Base-by-base conservation (phyloP, 1,140 invertebrate genomes). In the Vollenhovia emeryi region DNA sequence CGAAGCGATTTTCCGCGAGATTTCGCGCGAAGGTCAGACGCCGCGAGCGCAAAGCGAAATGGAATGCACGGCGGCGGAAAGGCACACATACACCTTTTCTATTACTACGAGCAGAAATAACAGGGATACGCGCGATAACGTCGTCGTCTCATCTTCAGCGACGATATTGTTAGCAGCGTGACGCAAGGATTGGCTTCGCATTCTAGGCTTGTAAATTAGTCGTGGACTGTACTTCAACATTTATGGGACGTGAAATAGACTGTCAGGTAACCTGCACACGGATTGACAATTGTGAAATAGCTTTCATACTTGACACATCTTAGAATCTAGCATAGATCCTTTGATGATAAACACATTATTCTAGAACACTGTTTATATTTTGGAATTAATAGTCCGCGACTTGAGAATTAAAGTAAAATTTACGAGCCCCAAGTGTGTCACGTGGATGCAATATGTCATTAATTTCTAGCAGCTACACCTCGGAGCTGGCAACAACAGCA, bases 241-340 rank as follows among this genome's bases (percentile, higher is more conserved):
- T 71, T 73, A 82, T 82, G 66, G 68, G 78, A 73, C 66, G 66
- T 82, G 66, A 82, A 82, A 71, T 82, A 24, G 36, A 71, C 18
- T 73, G 50, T 45, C 50, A 30, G 36, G 48, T 33, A 27, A 13
- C 13, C 45, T 59, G 21, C 43, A 24, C n/a, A 18, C n/a, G 24
- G 21, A 82, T 82, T 82, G 27, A 73, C 59, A 76, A 84, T 64
- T 76, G 55, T 11, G 33, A 84, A 76, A 84, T 60, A 48, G 33
- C 30, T 60, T 84, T 60, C 45, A 74, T 74, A 60, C 30, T 36
- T 80, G 24, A 30, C 9, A 21, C 11, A 52, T 33, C 18, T 60
- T 18, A 43, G 27, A 45, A 68, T 11, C 43, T 33, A 21, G n/a
- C 13, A 33, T 18, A 33, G 11, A 55, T n/a, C 4, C 13, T 30